phyloP scores from a whole-genome alignment of 2,888 invertebrate genomes.

The Volucella inflata region DNA sequence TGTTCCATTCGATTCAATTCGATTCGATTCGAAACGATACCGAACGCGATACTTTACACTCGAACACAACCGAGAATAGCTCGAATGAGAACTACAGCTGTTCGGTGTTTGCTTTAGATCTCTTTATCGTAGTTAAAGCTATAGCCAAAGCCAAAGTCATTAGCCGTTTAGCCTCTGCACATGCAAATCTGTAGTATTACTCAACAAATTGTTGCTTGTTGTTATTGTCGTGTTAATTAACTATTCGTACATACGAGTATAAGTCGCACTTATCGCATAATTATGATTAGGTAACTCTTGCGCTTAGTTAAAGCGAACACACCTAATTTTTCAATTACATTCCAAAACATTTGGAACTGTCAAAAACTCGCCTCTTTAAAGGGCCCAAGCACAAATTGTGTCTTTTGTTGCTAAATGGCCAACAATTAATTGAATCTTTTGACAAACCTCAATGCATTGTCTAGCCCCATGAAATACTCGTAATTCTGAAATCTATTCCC shows the following conservation, averaged over 20 bases:
- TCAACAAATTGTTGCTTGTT: conserved; percentile 29
- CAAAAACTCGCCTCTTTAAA: conserved; percentile 1
- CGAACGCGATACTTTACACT: conserved; percentile 35
- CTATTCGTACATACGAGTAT: background rate
- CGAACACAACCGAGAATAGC: background rate
- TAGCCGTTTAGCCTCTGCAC: conserved; percentile 9
- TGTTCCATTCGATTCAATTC: conserved; percentile 5
- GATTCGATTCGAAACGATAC: background rate
- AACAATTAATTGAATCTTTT: too few relatives aligned
- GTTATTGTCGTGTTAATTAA: conserved; percentile 35
- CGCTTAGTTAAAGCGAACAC: conserved; percentile 33
- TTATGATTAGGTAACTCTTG: conserved; percentile 15
- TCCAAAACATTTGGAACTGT: background rate
- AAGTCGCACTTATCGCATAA: background rate
- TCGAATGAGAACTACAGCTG: conserved; percentile 46
- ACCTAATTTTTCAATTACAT: conserved; percentile 3
- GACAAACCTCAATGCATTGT: too few relatives aligned
- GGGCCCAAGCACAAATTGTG: conserved; percentile 29
- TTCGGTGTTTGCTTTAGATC: background rate
- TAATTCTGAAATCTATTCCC: too few relatives aligned
- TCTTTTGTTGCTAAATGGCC: too few relatives aligned
- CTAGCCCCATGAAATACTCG: too few relatives aligned
- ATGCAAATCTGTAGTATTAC: conserved; percentile 32
- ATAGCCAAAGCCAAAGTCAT: background rate
- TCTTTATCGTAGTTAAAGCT: background rate